Evolutionary conservation across 1,140 invertebrate genomes (phyloP), one percentile per base, ranked within the genome.

Genomic region (Eueides isabella): DNA sequence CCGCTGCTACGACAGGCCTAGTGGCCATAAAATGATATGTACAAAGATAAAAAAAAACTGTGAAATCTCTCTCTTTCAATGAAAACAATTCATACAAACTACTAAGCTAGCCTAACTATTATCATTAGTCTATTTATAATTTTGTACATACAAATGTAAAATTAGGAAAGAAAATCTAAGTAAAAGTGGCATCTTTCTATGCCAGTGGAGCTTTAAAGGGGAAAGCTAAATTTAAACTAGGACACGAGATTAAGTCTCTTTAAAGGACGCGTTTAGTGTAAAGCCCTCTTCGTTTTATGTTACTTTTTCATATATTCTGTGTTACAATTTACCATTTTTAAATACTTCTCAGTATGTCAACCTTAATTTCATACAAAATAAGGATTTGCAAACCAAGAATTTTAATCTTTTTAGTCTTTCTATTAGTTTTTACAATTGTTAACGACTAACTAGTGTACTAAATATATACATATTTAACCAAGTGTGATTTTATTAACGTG

Each of bases 181-280:
- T 26, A 23, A 55, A 55, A 55, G n/a, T 23, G 19, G 19, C 48
- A 26, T 48, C 41, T 48, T 48, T 55, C 11, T 55, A 55, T 55
- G 19, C 9, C 48, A 26, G 48, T 55, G 19, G 7, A 23, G 23
- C 48, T 55, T 55, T 55, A 0, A 26, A 55, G 48, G 48, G 48
- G 48, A 55, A 55, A 55, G 48, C 48, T 11, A 55, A 55, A 23
- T 55, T 55, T 55, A 55, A 55, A 55, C 19, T 55, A 55, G 48
- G 23, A 55, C 48, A 26, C 48, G 7, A 55, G 48, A 55, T 55
- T 55, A 55, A 55, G 48, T 26, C 12, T 11, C 19, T 55, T 55
- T 26, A 26, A 55, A 55, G 48, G 23, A 55, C 48, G 48, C 19
- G 48, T 55, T 55, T 55, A 55, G 48, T 55, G 9, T 26, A 55